These are phyloP conservation scores for Chiridota heheva DNA, from an alignment of 35 echinoderm and acorn worm genomes.

Conservation along the genomic window DNA sequence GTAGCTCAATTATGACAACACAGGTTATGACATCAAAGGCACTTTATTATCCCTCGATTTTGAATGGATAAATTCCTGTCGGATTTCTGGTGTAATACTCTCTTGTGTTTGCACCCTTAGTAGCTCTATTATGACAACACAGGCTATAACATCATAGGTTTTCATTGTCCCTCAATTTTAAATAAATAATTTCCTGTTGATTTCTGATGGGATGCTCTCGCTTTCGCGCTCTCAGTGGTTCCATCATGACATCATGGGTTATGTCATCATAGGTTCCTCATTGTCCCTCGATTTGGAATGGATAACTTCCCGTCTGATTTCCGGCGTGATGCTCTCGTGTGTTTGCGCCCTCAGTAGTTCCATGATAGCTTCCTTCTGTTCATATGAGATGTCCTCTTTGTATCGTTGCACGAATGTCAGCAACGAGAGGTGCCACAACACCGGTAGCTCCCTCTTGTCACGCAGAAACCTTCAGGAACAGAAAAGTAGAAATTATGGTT, in stretches of 20 bases:
- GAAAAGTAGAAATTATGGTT: not conserved
- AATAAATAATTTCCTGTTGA: too few relatives aligned
- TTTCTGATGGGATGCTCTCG: too few relatives aligned
- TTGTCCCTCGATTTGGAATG: slow-evolving; percentile 89
- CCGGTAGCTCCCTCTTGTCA: slow-evolving; percentile 89
- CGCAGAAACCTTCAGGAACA: slow-evolving; percentile 64
- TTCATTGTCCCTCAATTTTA: too few relatives aligned
- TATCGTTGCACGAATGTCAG: slow-evolving; percentile 88
- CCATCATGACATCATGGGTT: too few relatives aligned
- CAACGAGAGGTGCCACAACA: slow-evolving; percentile 90
- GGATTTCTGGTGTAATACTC: slow-evolving; percentile 77
- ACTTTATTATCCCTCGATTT: slow-evolving; percentile 86
- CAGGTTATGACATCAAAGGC: slow-evolving; percentile 61
- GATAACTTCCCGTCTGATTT: slow-evolving; percentile 76
- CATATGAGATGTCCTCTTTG: slow-evolving; percentile 92
- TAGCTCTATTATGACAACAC: slow-evolving; percentile 84
- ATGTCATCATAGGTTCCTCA: slow-evolving; percentile 68
- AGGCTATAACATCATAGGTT: too few relatives aligned
- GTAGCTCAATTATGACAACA: slow-evolving; percentile 83
- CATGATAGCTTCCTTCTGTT: slow-evolving; percentile 95
- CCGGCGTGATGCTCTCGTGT: slow-evolving; percentile 77
- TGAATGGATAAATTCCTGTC: slow-evolving; percentile 81
- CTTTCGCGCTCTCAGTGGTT: too few relatives aligned
- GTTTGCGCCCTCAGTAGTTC: slow-evolving; percentile 78
- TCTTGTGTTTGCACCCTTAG: slow-evolving; percentile 71